Evolutionary conservation across 2,113 vertebrate species (phyloP), one percentile per base, ranked within the genome.

Genomic region (Scatophagus argus): DNA sequence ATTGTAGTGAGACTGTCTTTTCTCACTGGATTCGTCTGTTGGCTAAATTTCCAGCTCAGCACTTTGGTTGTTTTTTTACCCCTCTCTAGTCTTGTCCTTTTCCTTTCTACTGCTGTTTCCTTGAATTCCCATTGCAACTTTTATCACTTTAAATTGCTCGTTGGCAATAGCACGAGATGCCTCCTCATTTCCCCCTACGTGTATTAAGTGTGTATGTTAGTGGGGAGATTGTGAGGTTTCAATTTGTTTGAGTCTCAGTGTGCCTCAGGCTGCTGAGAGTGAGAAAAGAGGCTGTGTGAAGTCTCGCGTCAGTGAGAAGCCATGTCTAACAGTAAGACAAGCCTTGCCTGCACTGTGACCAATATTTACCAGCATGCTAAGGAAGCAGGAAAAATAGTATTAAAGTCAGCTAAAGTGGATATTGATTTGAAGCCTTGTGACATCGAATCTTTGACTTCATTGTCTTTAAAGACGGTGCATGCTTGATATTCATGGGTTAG

Each of bases 401-500:
- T 60, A 12, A 80, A 39, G 43, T 41, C 14, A 70, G 51, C 60
- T 32, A 23, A 68, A 49, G 60, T 76, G 55, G 7, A 65, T 80
- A 84, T 85, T 64, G 77, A 85, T 78, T 74, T 44, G 3, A 81
- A 83, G 47, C 16, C 61, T 75, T 60, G 34, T 63, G 69, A 60
- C 55, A 66, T 36, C 38, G 32, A 25, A 3, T 72, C 51, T 79
- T 76, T 64, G 29, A 36, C 36, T 49, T 31, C 59, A 19, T 60
- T 74, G 51, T 77, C 68, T 66, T 84, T 11, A 58, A 69, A 66
- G 41, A 13, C 21, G 9, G 32, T 12, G 17, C 47, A 36, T 65
- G n/a, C 47, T 73, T 73, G 32, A 76, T 59, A 77, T 85, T 78
- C 46, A 66, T 39, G 21, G 41, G 23, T 39, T 66, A 61, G 58